Evolutionary conservation across 2,888 invertebrate genomes (phyloP).

Genomic region (Pachliopta kotzebuea): DNA sequence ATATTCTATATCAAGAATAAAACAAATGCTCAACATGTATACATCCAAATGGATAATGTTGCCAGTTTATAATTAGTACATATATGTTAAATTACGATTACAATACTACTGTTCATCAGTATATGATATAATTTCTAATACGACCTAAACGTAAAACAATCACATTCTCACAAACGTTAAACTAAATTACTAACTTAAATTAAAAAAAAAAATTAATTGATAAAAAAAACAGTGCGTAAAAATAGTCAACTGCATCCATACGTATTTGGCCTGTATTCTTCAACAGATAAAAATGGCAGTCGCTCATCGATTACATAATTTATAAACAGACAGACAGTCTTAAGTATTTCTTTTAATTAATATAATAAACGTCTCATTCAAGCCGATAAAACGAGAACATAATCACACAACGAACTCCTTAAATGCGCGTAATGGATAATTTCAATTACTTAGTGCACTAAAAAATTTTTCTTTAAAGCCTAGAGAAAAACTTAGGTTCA

Average conservation of each 20-base stretch:
- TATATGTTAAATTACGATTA: constrained; percentile 11
- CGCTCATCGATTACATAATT: constrained; percentile 58
- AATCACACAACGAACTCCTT: constrained; percentile 46
- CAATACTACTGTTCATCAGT: constrained; percentile 13
- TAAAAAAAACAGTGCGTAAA: constrained; percentile 28
- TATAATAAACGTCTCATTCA: constrained; percentile 47
- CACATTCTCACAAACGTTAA: constrained; percentile 29
- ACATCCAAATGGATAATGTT: constrained; percentile 12
- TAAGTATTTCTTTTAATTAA: constrained; percentile 54
- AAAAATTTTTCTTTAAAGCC: constrained; percentile 58
- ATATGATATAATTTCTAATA: constrained; percentile 30
- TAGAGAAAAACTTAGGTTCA: constrained; percentile 55
- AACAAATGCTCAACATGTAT: background rate
- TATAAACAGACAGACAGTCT: constrained; percentile 71
- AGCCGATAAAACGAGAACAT: constrained; percentile 43
- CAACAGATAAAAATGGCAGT: constrained; percentile 56
- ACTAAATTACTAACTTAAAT: constrained; percentile 29
- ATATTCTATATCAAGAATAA: background rate
- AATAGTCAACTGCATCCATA: constrained; percentile 15
- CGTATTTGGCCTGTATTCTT: constrained; percentile 30
- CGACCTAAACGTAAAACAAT: constrained; percentile 25
- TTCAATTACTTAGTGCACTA: constrained; percentile 52
- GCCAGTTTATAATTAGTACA: constrained; percentile 3
- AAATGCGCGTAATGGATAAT: constrained; percentile 60
- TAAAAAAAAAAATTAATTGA: background rate